Conservation (phyloP, 2,888 invertebrate species). For the Drosophila melanosoma region DNA sequence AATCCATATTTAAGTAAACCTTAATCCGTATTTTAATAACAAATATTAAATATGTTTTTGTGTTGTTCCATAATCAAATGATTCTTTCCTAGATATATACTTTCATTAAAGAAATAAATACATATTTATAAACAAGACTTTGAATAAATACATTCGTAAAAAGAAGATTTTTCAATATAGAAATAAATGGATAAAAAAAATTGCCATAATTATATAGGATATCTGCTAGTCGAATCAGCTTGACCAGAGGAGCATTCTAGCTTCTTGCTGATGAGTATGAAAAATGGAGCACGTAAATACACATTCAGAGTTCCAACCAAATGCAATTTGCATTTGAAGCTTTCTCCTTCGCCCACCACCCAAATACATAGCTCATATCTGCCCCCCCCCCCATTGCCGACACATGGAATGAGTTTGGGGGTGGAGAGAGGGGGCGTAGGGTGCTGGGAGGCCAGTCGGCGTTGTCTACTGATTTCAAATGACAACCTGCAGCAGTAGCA, state of each 20-base stretch:
- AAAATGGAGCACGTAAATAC: slow-evolving; percentile 43
- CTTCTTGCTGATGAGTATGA: slow-evolving; percentile 42
- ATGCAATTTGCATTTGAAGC: slow-evolving; percentile 50
- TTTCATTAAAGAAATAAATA: neutral
- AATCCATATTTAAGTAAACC: neutral
- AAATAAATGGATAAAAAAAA: too few relatives aligned
- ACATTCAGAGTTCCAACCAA: slow-evolving; percentile 19
- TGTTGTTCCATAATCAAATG: neutral
- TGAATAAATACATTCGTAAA: too few relatives aligned
- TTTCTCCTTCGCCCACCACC: neutral
- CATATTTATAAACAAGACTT: too few relatives aligned
- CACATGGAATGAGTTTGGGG: neutral
- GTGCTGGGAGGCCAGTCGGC: slow-evolving; percentile 1
- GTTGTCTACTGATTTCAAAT: slow-evolving; percentile 68
- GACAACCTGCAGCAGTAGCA: slow-evolving; percentile 60
- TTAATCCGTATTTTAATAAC: neutral
- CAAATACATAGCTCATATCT: neutral
- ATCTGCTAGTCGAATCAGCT: neutral
- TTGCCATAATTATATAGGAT: too few relatives aligned
- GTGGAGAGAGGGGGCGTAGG: neutral
- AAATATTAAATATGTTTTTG: neutral
- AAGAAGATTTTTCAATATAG: too few relatives aligned
- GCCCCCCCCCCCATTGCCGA: neutral
- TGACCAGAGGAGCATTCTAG: slow-evolving; percentile 1
- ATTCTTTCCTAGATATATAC: fast-evolving